A percentile compares a stretch with the other conserved stretches of the same genome.
These are phyloP conservation scores for Ochotona curzoniae DNA, from an alignment of 2,113 vertebrate species.

Conservation along the genomic window DNA sequence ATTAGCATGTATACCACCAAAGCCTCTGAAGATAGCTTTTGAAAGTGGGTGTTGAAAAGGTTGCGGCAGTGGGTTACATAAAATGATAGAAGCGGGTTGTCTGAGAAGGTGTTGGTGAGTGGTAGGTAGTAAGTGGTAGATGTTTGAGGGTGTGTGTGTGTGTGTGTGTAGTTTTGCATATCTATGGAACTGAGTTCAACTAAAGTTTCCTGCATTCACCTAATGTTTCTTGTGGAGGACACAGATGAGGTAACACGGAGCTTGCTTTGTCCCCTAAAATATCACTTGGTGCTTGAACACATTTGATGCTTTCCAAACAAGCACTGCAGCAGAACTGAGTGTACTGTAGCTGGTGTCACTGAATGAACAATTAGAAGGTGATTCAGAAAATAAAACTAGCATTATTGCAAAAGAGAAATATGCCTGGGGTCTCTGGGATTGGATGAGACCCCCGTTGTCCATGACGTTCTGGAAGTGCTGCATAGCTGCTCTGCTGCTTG, in stretches of 20 bases:
- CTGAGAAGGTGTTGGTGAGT: background rate
- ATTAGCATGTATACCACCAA: too few relatives aligned
- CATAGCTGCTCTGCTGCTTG: background rate
- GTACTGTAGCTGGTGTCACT: background rate
- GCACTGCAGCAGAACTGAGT: background rate
- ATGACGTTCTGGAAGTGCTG: conserved; percentile 1
- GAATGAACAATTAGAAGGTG: background rate
- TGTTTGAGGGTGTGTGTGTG: background rate
- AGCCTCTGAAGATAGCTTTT: background rate
- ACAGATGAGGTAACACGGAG: background rate
- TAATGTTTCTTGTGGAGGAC: background rate
- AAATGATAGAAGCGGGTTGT: background rate
- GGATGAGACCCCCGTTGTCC: background rate
- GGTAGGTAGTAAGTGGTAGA: too few relatives aligned
- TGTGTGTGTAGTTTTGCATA: background rate
- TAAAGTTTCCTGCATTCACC: background rate
- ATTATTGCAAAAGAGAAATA: background rate
- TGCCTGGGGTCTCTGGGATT: background rate
- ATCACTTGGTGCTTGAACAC: background rate
- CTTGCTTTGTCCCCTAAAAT: background rate
- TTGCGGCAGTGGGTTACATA: background rate
- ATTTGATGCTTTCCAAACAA: background rate
- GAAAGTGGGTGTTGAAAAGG: background rate
- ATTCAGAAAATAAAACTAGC: background rate
- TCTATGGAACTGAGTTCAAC: background rate